Base-by-base conservation (phyloP, 2,888 invertebrate genomes). In the Polydrusus pterygomalis region DNA sequence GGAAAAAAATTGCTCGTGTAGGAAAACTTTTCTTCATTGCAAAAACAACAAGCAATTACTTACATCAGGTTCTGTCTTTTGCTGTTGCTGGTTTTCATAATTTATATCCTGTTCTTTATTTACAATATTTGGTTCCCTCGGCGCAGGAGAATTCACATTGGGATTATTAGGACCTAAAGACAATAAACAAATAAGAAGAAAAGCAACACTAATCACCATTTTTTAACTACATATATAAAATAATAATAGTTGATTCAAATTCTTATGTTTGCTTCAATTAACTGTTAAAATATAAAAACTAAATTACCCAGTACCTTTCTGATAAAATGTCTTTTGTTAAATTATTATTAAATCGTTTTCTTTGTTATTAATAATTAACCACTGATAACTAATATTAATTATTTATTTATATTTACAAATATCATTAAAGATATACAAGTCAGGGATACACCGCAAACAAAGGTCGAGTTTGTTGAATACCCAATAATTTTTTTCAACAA, bases 311-410 rank as follows among this genome's bases (percentile, higher is more conserved):
- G 10, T 43, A 43, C 43, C 43, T 11, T 34, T 38, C 10, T 11
- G 38, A 62, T 34, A 62, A n/a, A 62, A 13, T 15, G 25, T 30
- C n/a, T 25, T 54, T 47, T 17, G 15, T 17, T n/a, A 15, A n/a
- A 47, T 47, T 47, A 47, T n/a, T 47, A n/a, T 43, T 43, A n/a
- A 43, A 34, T 34, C 43, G 6, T 43, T 43, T 43, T n/a, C 17
- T 17, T 47, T 47, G 47, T 47, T 47, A 47, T 47, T 47, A 6
- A 17, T 47, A 17, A 30, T 45, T 64, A 40, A 25, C 49, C 34
- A 30, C 64, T 38, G 58, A 60, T 60, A 60, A 60, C 15, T 15
- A 17, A 15, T 15, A 60, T 60, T n/a, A 7, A 18, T 60, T 1
- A 13, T 38, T n/a, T n/a, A 47, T 47, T 10, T 38, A 34, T 13